Evolutionary conservation across 1,140 invertebrate species (phyloP).

Genomic region (Radopholus similis): DNA sequence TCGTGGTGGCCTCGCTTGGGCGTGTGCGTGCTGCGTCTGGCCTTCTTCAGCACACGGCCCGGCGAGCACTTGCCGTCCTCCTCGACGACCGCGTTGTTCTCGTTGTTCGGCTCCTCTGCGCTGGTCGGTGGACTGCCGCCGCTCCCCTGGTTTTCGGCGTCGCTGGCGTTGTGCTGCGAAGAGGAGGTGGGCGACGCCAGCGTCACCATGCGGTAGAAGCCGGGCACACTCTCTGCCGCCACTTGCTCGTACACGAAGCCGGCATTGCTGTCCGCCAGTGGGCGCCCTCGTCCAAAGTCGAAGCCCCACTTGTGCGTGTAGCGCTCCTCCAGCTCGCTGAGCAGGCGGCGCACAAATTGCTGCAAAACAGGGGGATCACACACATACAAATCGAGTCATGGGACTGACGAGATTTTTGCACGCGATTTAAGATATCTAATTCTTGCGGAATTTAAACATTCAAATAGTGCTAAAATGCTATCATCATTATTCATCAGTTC

Average conservation of each 20-base stretch:
- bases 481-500: neutral
- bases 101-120: neutral
- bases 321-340: conserved; percentile 7
- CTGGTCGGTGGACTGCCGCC: neutral
- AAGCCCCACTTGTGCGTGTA: conserved; percentile 14
- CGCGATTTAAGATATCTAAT: too few relatives aligned
- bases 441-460: too few relatives aligned
- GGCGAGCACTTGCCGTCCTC: too few relatives aligned
- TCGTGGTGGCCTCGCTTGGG: neutral
- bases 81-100: too few relatives aligned
- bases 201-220: conserved; percentile 5
- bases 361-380: neutral
- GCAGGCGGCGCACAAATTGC: conserved; percentile 10
- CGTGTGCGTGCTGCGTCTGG: neutral
- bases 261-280: neutral
- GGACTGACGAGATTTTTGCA: too few relatives aligned
- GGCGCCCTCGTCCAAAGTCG: conserved; percentile 5
- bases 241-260: conserved; percentile 2
- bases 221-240: conserved; percentile 3
- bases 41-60: neutral
- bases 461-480: too few relatives aligned
- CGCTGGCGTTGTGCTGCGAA: neutral
- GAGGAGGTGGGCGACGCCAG: neutral
- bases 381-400: too few relatives aligned
- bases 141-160: neutral